Conservation (phyloP, 2,888 invertebrate species). For the Nowickia ferox region DNA sequence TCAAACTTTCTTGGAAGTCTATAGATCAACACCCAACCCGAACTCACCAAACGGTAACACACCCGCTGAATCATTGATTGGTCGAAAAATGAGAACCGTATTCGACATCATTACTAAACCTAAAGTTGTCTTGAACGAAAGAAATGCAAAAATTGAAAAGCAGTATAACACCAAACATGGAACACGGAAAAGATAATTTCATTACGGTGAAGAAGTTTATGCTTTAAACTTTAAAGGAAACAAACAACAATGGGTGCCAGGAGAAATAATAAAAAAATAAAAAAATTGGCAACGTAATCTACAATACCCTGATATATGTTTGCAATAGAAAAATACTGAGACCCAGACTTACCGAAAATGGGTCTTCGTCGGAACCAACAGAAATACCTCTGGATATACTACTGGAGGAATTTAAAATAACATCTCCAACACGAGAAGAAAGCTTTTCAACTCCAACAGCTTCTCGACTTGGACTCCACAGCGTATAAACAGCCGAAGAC, state of each 20-base stretch:
- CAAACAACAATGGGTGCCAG: constrained; percentile 16
- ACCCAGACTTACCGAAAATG: too few species aligned
- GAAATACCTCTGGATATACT: too few species aligned
- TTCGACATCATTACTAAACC: not conserved
- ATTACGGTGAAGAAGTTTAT: constrained; percentile 21
- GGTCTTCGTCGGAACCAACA: too few species aligned
- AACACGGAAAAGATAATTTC: not conserved
- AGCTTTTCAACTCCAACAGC: too few species aligned
- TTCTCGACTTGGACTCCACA: constrained; percentile 18
- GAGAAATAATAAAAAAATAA: not conserved
- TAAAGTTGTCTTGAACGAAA: too few species aligned
- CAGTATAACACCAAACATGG: not conserved
- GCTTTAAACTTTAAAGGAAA: constrained; percentile 37
- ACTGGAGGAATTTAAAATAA: too few species aligned
- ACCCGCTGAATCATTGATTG: constrained; percentile 17
- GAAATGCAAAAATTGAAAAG: not conserved
- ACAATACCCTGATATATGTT: too few species aligned
- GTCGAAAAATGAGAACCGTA: not conserved
- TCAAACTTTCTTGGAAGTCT: constrained; percentile 29
- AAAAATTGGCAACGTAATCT: too few species aligned
- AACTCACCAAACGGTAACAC: constrained; percentile 33
- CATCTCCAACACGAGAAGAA: too few species aligned
- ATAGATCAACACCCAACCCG: constrained; percentile 50
- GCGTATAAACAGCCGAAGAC: constrained; percentile 13
- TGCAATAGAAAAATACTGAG: too few species aligned